These are phyloP conservation scores for Spinibarbus caldwelli DNA, from an alignment of 2,797 vertebrate species.

Conservation along the genomic window DNA sequence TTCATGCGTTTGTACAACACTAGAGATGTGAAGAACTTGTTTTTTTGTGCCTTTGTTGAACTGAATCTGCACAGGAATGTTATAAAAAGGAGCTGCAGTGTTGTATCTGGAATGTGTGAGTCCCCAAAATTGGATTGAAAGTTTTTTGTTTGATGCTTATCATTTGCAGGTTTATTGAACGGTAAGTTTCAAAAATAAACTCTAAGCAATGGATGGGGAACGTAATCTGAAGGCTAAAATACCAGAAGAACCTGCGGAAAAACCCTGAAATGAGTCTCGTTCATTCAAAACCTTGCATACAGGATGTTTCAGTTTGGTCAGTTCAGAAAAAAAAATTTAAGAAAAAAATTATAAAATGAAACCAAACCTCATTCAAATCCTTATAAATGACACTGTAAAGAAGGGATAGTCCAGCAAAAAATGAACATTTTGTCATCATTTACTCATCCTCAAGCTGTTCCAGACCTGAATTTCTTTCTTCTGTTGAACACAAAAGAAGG, in stretches of 20 bases:
- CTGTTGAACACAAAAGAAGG: neutral
- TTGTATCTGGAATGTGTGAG: constrained; percentile 34
- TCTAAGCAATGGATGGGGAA: constrained; percentile 1
- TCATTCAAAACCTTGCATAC: neutral
- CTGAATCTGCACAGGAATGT: constrained; percentile 56
- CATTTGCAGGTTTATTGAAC: constrained; percentile 10
- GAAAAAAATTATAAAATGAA: neutral
- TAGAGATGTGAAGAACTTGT: constrained; percentile 49
- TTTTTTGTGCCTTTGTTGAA: constrained; percentile 53
- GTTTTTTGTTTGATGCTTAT: neutral
- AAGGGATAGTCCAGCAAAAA: neutral
- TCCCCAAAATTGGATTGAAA: neutral
- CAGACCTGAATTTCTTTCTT: neutral
- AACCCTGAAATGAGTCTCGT: constrained; percentile 36
- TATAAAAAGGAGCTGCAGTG: constrained; percentile 34
- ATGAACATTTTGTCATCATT: neutral
- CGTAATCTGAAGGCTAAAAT: neutral
- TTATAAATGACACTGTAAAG: neutral
- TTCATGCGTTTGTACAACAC: constrained; percentile 63
- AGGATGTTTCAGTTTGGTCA: neutral
- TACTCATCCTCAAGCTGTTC: neutral
- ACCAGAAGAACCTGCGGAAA: neutral
- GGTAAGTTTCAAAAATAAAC: constrained; percentile 45
- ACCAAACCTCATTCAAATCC: neutral
- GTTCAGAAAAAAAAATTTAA: neutral